Evolutionary conservation across 2,797 vertebrate genomes (phyloP).

Genomic region (Rhadinocentrus ornatus): DNA sequence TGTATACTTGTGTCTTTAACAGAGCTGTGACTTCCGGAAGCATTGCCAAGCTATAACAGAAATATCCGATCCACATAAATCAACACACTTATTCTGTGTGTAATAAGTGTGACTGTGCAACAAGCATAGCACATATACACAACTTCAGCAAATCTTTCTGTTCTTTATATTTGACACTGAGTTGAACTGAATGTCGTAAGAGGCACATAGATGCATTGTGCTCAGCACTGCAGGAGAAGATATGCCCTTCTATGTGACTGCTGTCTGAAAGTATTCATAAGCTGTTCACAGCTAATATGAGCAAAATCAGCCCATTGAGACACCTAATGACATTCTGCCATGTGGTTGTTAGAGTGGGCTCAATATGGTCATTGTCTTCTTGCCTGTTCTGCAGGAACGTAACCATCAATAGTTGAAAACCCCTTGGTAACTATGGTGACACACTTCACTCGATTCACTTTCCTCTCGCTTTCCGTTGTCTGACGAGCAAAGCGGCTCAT

Average conservation of each 20-base stretch:
- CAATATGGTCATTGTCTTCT: constrained; percentile 78
- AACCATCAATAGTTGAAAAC: constrained; percentile 59
- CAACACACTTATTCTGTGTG: neutral
- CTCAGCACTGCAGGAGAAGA: constrained; percentile 22
- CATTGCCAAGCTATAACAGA: neutral
- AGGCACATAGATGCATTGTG: constrained; percentile 53
- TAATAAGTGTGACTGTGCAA: neutral
- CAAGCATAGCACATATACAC: constrained; percentile 6
- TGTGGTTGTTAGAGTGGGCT: constrained; percentile 76
- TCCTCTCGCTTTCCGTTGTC: constrained; percentile 15
- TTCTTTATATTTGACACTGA: neutral
- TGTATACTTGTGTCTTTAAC: neutral
- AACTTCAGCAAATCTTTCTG: constrained; percentile 18
- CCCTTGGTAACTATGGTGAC: constrained; percentile 71
- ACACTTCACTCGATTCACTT: constrained; percentile 48
- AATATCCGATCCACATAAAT: neutral
- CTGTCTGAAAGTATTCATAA: constrained; percentile 45
- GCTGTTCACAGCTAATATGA: constrained; percentile 67
- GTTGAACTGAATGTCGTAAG: constrained; percentile 49
- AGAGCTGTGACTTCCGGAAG: neutral
- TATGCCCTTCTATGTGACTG: constrained; percentile 27
- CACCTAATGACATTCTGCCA: constrained; percentile 74
- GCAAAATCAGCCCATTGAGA: constrained; percentile 79
- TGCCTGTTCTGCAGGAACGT: constrained; percentile 69
- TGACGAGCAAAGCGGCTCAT: constrained; percentile 48